phyloP scores from a whole-genome alignment of 2,113 vertebrate species.

The Bujurquina vittata region DNA sequence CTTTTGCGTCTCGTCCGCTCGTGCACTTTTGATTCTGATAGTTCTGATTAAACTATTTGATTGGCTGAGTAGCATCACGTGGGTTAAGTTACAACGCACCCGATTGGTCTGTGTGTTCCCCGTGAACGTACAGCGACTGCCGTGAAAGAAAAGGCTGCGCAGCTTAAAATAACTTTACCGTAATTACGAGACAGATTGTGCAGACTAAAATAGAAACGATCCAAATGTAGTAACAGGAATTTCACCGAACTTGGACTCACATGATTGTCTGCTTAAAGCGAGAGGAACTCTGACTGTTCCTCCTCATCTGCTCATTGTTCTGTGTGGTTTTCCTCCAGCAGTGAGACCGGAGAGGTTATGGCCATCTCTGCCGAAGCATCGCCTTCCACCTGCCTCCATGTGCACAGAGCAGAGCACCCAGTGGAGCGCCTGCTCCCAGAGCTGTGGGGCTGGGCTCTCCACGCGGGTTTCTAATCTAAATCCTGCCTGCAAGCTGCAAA shows the following conservation, averaged over 20 bases:
- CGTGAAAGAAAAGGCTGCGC: neutral
- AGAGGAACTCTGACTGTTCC: neutral
- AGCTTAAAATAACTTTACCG: neutral
- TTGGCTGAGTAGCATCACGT: neutral
- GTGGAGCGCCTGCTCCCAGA: conserved; percentile 90
- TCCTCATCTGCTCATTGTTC: neutral
- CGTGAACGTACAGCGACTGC: neutral
- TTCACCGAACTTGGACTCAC: neutral
- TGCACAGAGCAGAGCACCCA: conserved; percentile 86
- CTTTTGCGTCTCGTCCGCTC: neutral
- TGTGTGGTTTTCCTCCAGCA: conserved; percentile 39
- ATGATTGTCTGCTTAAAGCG: rapidly evolving
- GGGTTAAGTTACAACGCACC: too few relatives aligned
- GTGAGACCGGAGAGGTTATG: conserved; percentile 39
- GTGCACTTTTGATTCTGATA: neutral
- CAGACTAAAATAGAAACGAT: neutral
- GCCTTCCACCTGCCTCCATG: too few relatives aligned
- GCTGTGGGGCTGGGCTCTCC: conserved; percentile 88
- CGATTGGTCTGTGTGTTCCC: neutral
- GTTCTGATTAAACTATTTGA: rapidly evolving
- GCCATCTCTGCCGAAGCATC: conserved; percentile 26
- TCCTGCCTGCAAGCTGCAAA: conserved; percentile 86
- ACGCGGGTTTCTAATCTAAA: conserved; percentile 91
- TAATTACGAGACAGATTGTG: neutral
- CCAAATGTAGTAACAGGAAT: neutral